Evolutionary conservation across 2,113 vertebrate genomes (phyloP).

Genomic region (Canis aureus): DNA sequence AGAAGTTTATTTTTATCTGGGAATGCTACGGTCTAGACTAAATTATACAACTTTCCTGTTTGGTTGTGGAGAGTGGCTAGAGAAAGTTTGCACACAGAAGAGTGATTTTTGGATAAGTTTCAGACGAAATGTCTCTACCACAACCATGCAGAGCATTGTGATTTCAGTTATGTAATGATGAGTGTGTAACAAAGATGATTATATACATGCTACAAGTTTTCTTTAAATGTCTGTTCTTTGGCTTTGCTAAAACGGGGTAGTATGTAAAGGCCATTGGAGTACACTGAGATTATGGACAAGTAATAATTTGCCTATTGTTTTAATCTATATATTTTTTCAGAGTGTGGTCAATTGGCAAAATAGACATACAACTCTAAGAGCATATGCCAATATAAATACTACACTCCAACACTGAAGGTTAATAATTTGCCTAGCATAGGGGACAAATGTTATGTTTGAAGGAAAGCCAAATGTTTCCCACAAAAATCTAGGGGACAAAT

Average conservation of each 20-base stretch:
- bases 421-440: not conserved
- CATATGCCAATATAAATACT: not conserved
- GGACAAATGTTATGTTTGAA: not conserved
- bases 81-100: not conserved
- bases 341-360: constrained; percentile 23
- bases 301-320: not conserved
- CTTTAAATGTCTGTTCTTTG: not conserved
- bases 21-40: not conserved
- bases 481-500: not conserved
- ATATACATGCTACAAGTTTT: not conserved
- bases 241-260: not conserved
- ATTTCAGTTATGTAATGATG: not conserved
- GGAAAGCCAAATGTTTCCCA: not conserved
- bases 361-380: not conserved
- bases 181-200: not conserved
- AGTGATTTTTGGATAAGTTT: not conserved
- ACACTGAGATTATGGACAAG: not conserved
- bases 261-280: not conserved
- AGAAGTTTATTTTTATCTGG: not conserved
- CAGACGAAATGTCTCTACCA: not conserved
- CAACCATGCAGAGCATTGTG: not conserved
- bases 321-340: not conserved
- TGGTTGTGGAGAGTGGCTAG: not conserved
- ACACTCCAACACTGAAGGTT: not conserved
- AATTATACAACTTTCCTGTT: not conserved